Conservation (phyloP, 2,888 invertebrate species). For the Ethmia dodecea region DNA sequence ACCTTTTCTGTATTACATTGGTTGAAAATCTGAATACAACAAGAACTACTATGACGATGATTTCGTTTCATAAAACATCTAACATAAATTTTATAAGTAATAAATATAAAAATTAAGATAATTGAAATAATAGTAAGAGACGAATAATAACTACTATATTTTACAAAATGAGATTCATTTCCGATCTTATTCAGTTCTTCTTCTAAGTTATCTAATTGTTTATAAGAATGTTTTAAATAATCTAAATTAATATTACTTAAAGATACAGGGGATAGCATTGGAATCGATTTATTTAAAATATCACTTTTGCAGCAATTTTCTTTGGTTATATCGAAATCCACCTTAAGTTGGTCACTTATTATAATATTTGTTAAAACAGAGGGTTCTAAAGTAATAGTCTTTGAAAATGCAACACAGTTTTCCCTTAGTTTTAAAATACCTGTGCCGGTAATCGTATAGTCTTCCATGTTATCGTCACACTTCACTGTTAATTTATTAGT, state of each 20-base stretch:
- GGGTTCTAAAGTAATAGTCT: background rate
- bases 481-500: conserved; percentile 1
- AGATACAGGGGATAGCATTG: background rate
- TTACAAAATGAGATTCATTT: background rate
- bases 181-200: background rate
- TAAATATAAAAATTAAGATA: background rate
- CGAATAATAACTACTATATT: background rate
- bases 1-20: background rate
- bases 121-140: background rate
- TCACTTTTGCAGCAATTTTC: background rate
- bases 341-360: background rate
- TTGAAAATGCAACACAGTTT: background rate
- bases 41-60: background rate
- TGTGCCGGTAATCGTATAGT: background rate
- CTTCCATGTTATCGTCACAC: background rate
- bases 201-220: background rate
- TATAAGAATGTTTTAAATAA: background rate
- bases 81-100: background rate
- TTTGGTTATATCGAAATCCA: background rate
- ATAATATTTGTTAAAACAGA: background rate
- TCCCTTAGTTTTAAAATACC: background rate
- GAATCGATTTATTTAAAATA: background rate
- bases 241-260: background rate
- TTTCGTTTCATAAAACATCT: background rate
- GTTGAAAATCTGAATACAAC: background rate